A percentile compares a stretch with the other conserved stretches of the same genome.
Conservation (phyloP, 2,888 invertebrate species). For the Ashinkailepas kermadecensis region DNA sequence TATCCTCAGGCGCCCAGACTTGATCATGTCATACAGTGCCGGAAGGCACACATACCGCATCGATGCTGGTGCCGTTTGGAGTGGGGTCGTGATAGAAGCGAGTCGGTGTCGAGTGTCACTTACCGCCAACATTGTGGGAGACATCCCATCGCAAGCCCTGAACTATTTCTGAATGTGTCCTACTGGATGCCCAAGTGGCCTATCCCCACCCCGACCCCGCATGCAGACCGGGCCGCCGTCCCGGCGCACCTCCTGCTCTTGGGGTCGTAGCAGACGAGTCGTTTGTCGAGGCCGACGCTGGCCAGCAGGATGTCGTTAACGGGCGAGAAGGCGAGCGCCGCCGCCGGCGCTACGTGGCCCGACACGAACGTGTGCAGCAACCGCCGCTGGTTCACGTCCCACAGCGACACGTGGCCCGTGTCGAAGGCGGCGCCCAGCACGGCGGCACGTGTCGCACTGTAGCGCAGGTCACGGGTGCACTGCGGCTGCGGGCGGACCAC, state of each 20-base stretch:
- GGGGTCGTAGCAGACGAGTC: conserved; percentile 42
- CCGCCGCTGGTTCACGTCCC: conserved; percentile 40
- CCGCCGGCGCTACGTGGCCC: conserved; percentile 41
- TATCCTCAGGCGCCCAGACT: too few relatives aligned
- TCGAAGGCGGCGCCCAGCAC: conserved; percentile 41
- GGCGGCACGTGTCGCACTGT: conserved; percentile 26
- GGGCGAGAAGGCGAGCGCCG: conserved; percentile 44
- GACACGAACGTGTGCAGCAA: conserved; percentile 39
- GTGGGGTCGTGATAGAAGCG: too few relatives aligned
- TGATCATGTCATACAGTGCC: too few relatives aligned
- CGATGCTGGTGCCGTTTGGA: too few relatives aligned
- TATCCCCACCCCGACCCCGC: too few relatives aligned
- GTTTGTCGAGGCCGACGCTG: conserved; percentile 44
- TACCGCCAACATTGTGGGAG: too few relatives aligned
- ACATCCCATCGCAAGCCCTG: too few relatives aligned
- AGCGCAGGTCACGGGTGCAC: not conserved
- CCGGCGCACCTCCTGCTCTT: conserved; percentile 39
- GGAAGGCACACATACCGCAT: too few relatives aligned
- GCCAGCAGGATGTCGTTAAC: conserved; percentile 43
- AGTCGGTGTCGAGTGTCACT: too few relatives aligned
- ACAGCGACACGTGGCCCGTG: conserved; percentile 41
- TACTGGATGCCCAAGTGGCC: too few relatives aligned
- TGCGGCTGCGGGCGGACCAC: not conserved
- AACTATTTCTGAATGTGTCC: too few relatives aligned
- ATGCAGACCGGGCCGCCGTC: too few relatives aligned